Evolutionary conservation across 2,113 vertebrate species (phyloP), one percentile per base, ranked within the genome.

Genomic region (Recurvirostra avosetta): DNA sequence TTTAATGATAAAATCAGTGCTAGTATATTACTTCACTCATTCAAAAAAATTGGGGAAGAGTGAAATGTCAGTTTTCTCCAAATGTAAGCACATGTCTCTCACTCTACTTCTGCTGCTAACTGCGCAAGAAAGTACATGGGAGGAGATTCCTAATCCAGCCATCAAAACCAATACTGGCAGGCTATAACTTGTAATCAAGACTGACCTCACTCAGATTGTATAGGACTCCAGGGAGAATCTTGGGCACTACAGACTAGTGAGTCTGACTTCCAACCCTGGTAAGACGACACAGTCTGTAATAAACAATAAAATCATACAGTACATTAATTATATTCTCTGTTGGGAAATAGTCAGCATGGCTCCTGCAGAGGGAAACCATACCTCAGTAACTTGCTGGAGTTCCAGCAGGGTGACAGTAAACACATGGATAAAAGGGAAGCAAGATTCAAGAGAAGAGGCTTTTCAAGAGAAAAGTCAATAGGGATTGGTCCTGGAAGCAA

Each of bases 111-210:
- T 3, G 21, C 27, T 70, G 8, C 4, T 92, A 92, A 65, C 62
- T 65, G 59, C 58, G n/a, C 36, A 94, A 79, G 30, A 62, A 87
- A 90, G 52, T 90, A 71, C 36, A 72, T 29, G 25, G 70, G 36
- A 95, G 34, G 34, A 87, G 49, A 91, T 65, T 89, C 52, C 61
- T 95, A 92, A 81, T 26, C 41, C 8, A 89, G 30, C 58, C 65
- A 82, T 94, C 90, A 65, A 94, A 96, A 56, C 40, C n/a, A 88
- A 72, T 91, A 70, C 78, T 87, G 74, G 78, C 66, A 79, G 62
- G 40, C 62, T 96, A 72, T 91, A 93, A 93, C 43, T 94, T 90
- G 62, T 72, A 77, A 94, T 84, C 91, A 89, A 96, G 59, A 87
- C 6, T 78, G 91, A 91, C 76, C 87, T 93, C 34, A 34, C 16